These are phyloP conservation scores for Halichondria panicea DNA, from an alignment of 37 sponge, comb jelly and placozoan species.

Conservation along the genomic window DNA sequence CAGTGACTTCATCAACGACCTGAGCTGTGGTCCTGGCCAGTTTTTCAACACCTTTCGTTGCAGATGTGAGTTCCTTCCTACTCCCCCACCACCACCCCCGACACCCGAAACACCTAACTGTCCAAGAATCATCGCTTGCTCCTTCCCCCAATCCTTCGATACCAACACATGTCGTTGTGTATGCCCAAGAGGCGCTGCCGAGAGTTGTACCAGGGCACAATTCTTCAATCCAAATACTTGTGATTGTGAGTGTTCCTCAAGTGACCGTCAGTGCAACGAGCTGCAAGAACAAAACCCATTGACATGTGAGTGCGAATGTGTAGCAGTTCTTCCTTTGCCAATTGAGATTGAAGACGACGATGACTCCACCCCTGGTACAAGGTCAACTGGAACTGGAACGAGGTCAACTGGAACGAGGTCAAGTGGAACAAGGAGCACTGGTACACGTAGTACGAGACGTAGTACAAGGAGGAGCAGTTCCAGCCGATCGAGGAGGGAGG, in stretches of 20 bases:
- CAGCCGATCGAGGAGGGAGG: neutral
- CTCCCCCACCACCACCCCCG: constrained; percentile 6
- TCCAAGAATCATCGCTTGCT: constrained; percentile 7
- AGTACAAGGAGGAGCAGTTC: no score
- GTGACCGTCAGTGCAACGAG: neutral
- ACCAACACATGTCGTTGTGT: constrained; percentile 1
- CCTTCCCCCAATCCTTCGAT: constrained; percentile 9
- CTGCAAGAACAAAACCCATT: constrained; percentile 16
- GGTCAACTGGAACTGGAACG: no score
- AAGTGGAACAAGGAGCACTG: no score
- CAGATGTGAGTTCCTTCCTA: constrained; percentile 14
- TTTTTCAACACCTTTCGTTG: constrained; percentile 3
- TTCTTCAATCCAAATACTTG: constrained; percentile 7
- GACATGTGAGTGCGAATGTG: constrained; percentile 45
- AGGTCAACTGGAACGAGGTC: no score
- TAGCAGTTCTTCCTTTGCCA: no score
- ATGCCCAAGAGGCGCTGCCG: neutral
- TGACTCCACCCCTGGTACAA: no score
- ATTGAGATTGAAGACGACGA: no score
- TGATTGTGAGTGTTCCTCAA: constrained; percentile 2
- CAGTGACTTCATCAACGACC: neutral
- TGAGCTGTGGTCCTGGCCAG: neutral
- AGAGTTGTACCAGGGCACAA: neutral
- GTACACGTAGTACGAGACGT: no score
- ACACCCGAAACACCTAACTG: neutral